Conservation (phyloP, 2,888 invertebrate genomes). For the Petrolisthes cinctipes region DNA sequence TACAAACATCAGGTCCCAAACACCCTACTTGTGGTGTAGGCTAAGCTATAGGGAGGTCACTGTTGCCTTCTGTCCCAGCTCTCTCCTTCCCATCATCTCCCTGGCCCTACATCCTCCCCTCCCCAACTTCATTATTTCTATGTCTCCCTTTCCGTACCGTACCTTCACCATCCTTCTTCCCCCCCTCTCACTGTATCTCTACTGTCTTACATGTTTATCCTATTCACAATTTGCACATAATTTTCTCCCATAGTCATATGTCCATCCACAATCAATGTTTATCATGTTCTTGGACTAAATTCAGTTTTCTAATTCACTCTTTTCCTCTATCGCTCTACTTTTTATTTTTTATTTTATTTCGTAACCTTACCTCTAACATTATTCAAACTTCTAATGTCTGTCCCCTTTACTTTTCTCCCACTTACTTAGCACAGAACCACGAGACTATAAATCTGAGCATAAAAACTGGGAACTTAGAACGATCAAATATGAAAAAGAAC, state of each 20-base stretch:
- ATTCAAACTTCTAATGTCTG: too few species aligned
- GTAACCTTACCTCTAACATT: not conserved
- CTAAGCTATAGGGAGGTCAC: too few species aligned
- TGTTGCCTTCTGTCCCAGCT: not conserved
- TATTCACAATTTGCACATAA: not conserved
- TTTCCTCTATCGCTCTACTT: conserved; percentile 7
- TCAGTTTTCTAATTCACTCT: conserved; percentile 3
- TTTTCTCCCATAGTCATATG: not conserved
- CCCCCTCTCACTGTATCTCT: not conserved
- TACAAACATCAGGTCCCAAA: too few species aligned
- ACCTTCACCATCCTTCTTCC: not conserved
- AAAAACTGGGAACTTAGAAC: not conserved
- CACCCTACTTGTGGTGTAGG: too few species aligned
- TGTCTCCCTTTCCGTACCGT: not conserved
- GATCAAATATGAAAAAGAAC: not conserved
- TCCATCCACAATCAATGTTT: too few species aligned
- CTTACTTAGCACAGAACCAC: too few species aligned
- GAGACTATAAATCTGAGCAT: too few species aligned
- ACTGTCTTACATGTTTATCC: not conserved
- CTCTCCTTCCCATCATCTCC: not conserved
- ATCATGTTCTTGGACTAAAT: not conserved
- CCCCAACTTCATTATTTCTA: not conserved
- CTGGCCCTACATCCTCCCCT: not conserved
- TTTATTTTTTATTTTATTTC: not conserved
- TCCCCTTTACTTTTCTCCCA: too few species aligned